phyloP scores from a whole-genome alignment of 2,888 invertebrate species.

The Catocala sponsa region DNA sequence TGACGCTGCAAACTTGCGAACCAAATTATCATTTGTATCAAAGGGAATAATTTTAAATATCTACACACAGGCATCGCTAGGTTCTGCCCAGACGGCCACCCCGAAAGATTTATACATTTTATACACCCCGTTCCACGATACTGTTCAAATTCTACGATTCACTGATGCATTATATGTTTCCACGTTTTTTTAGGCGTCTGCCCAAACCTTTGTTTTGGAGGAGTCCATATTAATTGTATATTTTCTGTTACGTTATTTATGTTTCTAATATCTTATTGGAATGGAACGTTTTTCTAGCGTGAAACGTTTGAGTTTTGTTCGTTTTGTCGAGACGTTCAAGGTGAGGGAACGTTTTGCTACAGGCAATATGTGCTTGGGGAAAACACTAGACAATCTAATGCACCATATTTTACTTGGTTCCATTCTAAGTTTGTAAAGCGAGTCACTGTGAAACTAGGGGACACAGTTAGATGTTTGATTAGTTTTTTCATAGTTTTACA shows the following conservation, averaged over 20 bases:
- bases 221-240: conserved; percentile 69
- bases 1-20: conserved; percentile 74
- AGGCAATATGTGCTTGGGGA: conserved; percentile 23
- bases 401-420: conserved; percentile 7
- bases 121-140: conserved; percentile 67
- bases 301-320: conserved; percentile 32
- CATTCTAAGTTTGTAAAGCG: conserved; percentile 1
- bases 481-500: conserved; percentile 30
- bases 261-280: conserved; percentile 49
- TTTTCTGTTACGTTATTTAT: conserved; percentile 55
- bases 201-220: conserved; percentile 74
- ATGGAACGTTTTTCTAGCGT: conserved; percentile 39
- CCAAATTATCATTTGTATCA: conserved; percentile 87
- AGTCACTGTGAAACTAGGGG: conserved; percentile 23
- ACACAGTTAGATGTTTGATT: conserved; percentile 21
- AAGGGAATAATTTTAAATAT: conserved; percentile 88
- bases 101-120: conserved; percentile 81
- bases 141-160: conserved; percentile 77
- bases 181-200: conserved; percentile 77
- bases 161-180: conserved; percentile 80
- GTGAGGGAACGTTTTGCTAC: conserved; percentile 22
- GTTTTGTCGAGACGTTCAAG: conserved; percentile 29
- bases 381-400: conserved; percentile 24
- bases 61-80: conserved; percentile 78
- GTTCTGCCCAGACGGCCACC: conserved; percentile 76